A percentile compares a stretch with the other conserved stretches of the same genome.
Conservation (phyloP, 2,113 vertebrate genomes). For the Malaclemys terrapin region DNA sequence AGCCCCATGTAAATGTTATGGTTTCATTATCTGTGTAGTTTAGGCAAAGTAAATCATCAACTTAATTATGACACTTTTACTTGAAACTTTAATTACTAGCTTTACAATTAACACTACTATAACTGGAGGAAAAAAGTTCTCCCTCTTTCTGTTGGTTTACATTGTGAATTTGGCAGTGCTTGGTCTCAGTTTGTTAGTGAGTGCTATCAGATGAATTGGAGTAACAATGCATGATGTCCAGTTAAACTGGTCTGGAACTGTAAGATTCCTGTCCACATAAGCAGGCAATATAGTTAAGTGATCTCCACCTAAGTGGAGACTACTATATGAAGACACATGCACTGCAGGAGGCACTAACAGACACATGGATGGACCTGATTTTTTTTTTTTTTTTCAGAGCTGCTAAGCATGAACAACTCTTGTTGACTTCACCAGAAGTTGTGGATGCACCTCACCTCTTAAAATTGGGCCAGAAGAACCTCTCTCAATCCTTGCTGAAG, state of each 20-base stretch:
- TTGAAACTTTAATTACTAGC: neutral
- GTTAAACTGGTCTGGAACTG: neutral
- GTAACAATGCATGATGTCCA: neutral
- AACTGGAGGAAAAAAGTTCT: neutral
- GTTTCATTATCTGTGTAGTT: neutral
- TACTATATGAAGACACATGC: neutral
- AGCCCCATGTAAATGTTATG: neutral
- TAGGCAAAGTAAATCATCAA: neutral
- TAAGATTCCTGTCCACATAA: rapidly evolving
- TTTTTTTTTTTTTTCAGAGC: neutral
- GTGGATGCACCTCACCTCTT: neutral
- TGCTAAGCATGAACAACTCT: neutral
- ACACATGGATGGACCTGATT: neutral
- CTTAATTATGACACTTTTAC: neutral
- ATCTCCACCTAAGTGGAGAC: neutral
- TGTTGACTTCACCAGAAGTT: too few relatives aligned
- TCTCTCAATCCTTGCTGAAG: neutral
- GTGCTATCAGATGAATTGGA: neutral
- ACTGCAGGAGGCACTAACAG: neutral
- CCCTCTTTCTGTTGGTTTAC: rapidly evolving
- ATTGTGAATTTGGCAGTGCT: neutral
- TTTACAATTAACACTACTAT: neutral
- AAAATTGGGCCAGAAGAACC: neutral
- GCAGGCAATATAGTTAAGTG: neutral
- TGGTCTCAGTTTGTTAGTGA: neutral